Percentiles rank a stretch among this genome's conserved stretches.
Conservation (phyloP, 2,113 vertebrate genomes). For the Protobothrops mucrosquamatus region DNA sequence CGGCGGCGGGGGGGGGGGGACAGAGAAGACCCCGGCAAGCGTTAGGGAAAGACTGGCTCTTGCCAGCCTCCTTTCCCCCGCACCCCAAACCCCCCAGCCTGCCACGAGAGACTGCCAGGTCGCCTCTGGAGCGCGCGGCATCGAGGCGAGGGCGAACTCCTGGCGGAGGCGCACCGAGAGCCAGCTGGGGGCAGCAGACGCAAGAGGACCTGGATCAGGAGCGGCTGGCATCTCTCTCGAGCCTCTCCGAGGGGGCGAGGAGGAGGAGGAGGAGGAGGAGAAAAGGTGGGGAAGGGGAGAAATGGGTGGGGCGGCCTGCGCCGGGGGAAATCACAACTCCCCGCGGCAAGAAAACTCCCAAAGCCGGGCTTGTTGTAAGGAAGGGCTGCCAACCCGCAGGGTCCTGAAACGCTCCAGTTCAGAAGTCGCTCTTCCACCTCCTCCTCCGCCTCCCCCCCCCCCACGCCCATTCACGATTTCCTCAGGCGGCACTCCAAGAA, state of each 20-base stretch:
- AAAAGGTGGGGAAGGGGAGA: not conserved
- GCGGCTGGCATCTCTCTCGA: not conserved
- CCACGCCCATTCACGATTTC: not conserved
- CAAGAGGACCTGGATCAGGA: conserved; percentile 10
- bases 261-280: no score
- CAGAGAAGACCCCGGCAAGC: not conserved
- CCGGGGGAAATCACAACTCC: not conserved
- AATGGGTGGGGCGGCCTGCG: not conserved
- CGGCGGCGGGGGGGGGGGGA: not conserved
- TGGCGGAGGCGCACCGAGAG: not conserved
- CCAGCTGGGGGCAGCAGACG: conserved; percentile 33
- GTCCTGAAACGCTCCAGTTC: no score
- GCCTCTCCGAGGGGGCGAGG: not conserved
- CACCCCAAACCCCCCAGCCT: not conserved
- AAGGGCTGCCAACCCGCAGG: not conserved
- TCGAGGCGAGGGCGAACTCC: not conserved
- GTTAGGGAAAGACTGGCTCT: not conserved
- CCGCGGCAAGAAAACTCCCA: not conserved
- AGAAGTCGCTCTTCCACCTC: not conserved
- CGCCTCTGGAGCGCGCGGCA: not conserved
- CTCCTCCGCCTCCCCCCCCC: no score
- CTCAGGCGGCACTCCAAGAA: not conserved
- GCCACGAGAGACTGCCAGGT: not conserved
- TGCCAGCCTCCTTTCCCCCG: not conserved
- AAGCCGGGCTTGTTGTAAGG: not conserved